Evolutionary conservation across 2,888 invertebrate genomes (phyloP).

Genomic region (Dysmachus trigonus): DNA sequence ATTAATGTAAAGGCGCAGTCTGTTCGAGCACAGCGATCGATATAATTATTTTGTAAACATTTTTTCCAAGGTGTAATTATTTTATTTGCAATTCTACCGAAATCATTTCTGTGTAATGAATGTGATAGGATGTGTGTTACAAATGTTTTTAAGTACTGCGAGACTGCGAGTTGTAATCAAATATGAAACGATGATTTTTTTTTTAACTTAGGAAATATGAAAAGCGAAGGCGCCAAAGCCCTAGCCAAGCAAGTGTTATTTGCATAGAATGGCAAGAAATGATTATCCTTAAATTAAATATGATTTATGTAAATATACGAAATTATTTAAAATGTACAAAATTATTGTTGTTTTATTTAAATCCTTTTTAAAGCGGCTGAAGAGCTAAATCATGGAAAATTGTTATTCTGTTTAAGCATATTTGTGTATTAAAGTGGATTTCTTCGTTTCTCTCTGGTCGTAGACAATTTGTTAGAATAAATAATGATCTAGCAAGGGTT

Average conservation of each 20-base stretch:
- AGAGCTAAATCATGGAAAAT: neutral
- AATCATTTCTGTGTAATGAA: constrained; percentile 14
- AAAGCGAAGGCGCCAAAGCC: neutral
- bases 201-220: constrained; percentile 31
- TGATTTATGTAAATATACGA: constrained; percentile 25
- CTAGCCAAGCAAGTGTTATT: constrained; percentile 15
- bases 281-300: constrained; percentile 32
- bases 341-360: neutral
- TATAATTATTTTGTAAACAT: neutral
- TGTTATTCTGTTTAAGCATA: neutral
- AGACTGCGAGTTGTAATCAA: constrained; percentile 34
- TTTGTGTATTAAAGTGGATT: no score
- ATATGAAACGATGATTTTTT: constrained; percentile 16
- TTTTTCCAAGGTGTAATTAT: neutral
- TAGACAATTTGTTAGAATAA: no score
- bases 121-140: constrained; percentile 32
- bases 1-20: neutral
- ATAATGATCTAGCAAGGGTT: no score
- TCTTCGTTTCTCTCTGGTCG: no score
- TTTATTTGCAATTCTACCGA: neutral
- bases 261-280: constrained; percentile 5
- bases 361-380: neutral
- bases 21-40: neutral
- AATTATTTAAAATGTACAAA: constrained; percentile 32
- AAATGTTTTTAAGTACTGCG: constrained; percentile 21